phyloP scores from a whole-genome alignment of 2,113 vertebrate genomes.

The Rhinoderma darwinii region DNA sequence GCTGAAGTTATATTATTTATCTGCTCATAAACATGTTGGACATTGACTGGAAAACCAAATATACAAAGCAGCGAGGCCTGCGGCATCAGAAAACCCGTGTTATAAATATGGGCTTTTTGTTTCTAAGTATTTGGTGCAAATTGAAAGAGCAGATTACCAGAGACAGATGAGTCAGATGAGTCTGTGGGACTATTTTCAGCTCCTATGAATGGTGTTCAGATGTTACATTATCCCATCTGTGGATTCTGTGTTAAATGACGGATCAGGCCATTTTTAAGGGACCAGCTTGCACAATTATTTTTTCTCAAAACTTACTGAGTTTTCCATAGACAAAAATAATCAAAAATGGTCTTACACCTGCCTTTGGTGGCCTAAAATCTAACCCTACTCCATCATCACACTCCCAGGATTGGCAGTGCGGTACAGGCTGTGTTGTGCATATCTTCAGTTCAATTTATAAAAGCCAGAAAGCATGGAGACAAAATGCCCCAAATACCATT shows the following conservation, averaged over 20 bases:
- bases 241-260: neutral
- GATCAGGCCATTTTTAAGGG: neutral
- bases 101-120: neutral
- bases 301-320: neutral
- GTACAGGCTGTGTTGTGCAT: too few species aligned
- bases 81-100: neutral
- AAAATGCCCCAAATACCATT: too few species aligned
- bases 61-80: neutral
- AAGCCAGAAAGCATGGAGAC: too few species aligned
- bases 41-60: constrained; percentile 27
- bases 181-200: neutral
- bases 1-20: constrained; percentile 29
- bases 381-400: neutral
- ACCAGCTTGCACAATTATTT: neutral
- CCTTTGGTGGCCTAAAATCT: too few species aligned
- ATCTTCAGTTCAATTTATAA: too few species aligned
- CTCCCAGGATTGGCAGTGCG: neutral
- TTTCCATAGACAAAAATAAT: too few species aligned
- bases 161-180: constrained; percentile 20
- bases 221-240: neutral
- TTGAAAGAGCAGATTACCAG: neutral
- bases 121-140: neutral
- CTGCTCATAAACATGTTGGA: constrained; percentile 28
- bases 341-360: too few species aligned
- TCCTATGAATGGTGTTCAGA: neutral